Evolutionary conservation across 53 echinoderm and acorn worm species (phyloP).

Genomic region (Holothuria leucospilota): DNA sequence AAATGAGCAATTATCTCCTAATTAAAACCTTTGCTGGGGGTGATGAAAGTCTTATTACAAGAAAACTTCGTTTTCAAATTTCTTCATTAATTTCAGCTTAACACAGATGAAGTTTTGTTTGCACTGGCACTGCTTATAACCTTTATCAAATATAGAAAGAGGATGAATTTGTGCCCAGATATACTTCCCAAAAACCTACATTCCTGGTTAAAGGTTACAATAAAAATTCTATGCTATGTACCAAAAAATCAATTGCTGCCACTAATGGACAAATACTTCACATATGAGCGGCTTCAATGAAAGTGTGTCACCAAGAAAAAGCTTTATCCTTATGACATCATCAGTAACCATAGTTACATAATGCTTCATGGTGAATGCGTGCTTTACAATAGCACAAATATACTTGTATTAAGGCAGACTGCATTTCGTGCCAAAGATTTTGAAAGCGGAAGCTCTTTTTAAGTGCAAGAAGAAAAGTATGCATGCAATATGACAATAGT

Average conservation of each 20-base stretch:
- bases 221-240: too few species aligned
- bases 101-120: not conserved
- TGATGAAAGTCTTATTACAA: too few species aligned
- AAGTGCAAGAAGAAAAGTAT: too few species aligned
- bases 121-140: not conserved
- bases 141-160: not conserved
- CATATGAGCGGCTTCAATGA: not conserved
- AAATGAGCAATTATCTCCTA: too few species aligned
- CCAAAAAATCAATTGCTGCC: slow-evolving; percentile 16
- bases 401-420: not conserved
- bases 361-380: slow-evolving; percentile 1
- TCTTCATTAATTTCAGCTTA: too few species aligned
- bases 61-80: too few species aligned
- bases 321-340: slow-evolving; percentile 22
- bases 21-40: too few species aligned
- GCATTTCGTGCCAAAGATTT: not conserved
- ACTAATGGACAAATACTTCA: slow-evolving; percentile 36
- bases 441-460: not conserved
- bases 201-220: too few species aligned
- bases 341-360: slow-evolving; percentile 5
- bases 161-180: too few species aligned
- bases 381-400: not conserved
- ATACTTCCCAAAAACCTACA: too few species aligned
- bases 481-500: too few species aligned
- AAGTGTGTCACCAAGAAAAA: slow-evolving; percentile 13